Percentiles rank a stretch among this genome's conserved stretches.
These are phyloP conservation scores for Antrozous pallidus DNA, from an alignment of 2,797 vertebrate genomes.

Conservation along the genomic window DNA sequence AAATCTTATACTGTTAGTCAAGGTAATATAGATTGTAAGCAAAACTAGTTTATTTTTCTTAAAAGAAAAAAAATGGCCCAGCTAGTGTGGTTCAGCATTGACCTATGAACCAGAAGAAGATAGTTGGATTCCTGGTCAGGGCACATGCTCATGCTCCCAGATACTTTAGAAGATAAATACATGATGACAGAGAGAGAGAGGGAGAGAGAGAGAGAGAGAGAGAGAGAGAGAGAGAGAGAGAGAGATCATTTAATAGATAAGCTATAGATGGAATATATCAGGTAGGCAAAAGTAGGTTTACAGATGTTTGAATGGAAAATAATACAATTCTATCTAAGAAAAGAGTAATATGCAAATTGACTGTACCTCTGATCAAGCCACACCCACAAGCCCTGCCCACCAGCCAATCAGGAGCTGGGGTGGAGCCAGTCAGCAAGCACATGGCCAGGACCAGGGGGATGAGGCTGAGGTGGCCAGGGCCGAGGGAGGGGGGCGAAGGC, in stretches of 20 bases:
- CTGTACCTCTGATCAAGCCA: no score
- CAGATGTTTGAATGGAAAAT: background rate
- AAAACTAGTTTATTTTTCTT: background rate
- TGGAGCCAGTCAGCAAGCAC: no score
- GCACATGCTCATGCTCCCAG: background rate
- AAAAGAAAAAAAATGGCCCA: background rate
- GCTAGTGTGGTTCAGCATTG: no score
- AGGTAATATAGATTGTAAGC: background rate
- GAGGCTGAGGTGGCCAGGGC: no score
- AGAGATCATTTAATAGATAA: background rate
- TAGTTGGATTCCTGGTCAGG: no score
- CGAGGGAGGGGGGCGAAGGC: no score
- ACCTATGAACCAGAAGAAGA: no score
- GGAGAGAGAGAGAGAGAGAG: background rate
- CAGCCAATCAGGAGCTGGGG: no score
- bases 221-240: background rate
- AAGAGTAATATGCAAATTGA: no score
- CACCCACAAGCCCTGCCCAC: no score
- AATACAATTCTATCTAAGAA: no score
- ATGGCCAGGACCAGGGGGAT: no score
- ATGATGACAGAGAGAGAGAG: background rate
- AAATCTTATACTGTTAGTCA: background rate
- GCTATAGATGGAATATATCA: background rate
- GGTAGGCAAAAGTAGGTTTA: background rate
- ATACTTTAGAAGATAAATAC: background rate